Evolutionary conservation across 2,113 vertebrate genomes (phyloP).

Genomic region (Vicugna pacos): DNA sequence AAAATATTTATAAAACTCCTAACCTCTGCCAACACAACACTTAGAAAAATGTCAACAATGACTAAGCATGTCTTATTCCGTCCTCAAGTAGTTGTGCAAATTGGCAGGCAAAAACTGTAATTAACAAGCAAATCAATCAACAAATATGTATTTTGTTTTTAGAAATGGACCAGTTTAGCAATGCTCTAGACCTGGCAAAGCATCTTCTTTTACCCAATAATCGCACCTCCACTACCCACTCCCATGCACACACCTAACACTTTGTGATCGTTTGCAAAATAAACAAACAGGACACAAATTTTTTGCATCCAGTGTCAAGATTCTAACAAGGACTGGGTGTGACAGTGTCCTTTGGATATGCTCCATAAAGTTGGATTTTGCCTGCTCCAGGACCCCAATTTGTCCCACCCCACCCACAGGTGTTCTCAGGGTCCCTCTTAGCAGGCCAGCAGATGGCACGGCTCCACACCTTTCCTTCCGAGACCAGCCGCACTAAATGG

Average conservation of each 20-base stretch:
- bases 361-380: not conserved
- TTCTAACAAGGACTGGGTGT: not conserved
- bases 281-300: not conserved
- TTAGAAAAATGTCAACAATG: conserved; percentile 35
- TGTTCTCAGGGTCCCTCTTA: not conserved
- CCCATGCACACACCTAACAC: not conserved
- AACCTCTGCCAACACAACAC: not conserved
- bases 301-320: not conserved
- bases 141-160: not conserved
- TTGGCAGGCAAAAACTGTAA: not conserved
- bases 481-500: not conserved
- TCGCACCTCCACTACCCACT: not conserved
- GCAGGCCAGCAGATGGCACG: not conserved
- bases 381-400: not conserved
- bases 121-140: not conserved
- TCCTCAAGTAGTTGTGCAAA: not conserved
- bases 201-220: not conserved
- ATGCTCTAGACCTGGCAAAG: not conserved
- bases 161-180: not conserved
- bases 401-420: no score
- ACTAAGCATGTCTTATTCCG: not conserved
- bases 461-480: not conserved
- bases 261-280: not conserved
- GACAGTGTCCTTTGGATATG: not conserved
- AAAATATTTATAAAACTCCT: conserved; percentile 3